These are phyloP conservation scores for Chrysochloris asiatica DNA, from an alignment of 2,113 vertebrate genomes.

Conservation along the genomic window DNA sequence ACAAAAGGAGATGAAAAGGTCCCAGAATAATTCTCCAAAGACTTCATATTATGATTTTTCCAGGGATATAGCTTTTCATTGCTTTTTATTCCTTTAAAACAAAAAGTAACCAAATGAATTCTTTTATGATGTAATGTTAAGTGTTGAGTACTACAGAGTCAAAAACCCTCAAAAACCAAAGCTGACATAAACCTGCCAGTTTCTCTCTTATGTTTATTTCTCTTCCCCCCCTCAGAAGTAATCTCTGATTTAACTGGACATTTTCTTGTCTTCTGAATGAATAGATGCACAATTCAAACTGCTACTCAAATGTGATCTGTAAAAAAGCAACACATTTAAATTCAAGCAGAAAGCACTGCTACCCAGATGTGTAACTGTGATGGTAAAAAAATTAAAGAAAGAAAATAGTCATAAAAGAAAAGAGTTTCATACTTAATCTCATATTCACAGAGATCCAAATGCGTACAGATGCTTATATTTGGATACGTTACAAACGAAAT, in stretches of 20 bases:
- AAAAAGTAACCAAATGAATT: conserved; percentile 19
- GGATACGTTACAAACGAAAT: conserved; percentile 65
- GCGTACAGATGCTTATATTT: conserved; percentile 72
- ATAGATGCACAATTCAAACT: conserved; percentile 47
- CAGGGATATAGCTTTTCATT: not conserved
- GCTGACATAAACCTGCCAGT: not conserved
- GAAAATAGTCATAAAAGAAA: conserved; percentile 59
- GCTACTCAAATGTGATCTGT: conserved; percentile 60
- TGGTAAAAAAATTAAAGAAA: conserved; percentile 79
- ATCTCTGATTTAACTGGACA: conserved; percentile 48
- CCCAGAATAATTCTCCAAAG: conserved; percentile 36
- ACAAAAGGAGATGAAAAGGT: not conserved
- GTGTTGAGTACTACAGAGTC: not conserved
- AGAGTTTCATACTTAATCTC: conserved; percentile 34
- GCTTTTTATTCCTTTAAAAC: conserved; percentile 16
- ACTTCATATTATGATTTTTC: conserved; percentile 9
- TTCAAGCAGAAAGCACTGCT: conserved; percentile 63
- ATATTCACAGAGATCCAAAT: conserved; percentile 26
- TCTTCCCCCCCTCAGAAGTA: conserved; percentile 31
- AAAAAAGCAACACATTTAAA: conserved; percentile 59
- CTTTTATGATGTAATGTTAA: conserved; percentile 1
- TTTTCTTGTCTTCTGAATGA: conserved; percentile 16
- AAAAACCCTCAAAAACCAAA: not conserved
- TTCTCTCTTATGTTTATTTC: conserved; percentile 23
- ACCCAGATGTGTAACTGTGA: conserved; percentile 70